Evolutionary conservation across 2,113 vertebrate species (phyloP).

Genomic region (Lepus timidus): DNA sequence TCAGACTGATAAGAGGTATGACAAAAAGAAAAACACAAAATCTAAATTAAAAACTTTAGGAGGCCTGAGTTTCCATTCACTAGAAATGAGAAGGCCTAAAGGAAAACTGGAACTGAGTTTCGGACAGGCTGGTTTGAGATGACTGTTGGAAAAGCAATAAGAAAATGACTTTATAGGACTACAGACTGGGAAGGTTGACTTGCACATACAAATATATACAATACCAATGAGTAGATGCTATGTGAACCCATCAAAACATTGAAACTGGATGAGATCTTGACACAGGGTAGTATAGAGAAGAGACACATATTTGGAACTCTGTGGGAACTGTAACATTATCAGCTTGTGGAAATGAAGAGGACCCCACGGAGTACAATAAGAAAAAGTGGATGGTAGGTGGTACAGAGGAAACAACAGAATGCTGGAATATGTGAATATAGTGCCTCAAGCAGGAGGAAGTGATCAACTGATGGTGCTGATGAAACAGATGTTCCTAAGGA

Average conservation of each 20-base stretch:
- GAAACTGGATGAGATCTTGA: not conserved
- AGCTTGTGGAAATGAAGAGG: not conserved
- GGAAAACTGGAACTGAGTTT: not conserved
- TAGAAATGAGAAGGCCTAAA: not conserved
- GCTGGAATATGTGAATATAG: not conserved
- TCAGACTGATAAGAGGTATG: not conserved
- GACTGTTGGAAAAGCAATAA: not conserved
- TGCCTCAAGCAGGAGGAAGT: not conserved
- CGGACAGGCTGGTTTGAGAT: not conserved
- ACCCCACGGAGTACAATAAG: not conserved
- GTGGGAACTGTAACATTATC: not conserved
- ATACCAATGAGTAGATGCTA: not conserved
- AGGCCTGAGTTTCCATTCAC: not conserved
- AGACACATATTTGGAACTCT: not conserved
- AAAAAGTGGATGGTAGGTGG: not conserved
- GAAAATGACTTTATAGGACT: not conserved
- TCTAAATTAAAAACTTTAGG: not conserved
- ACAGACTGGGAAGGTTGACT: not conserved
- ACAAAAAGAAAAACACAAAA: conserved; percentile 18
- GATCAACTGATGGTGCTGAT: not conserved
- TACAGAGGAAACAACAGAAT: not conserved
- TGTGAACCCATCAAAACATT: not conserved
- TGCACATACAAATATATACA: not conserved
- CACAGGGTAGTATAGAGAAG: not conserved
- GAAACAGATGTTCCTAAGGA: not conserved